These are phyloP conservation scores for Cuniculus paca DNA, from an alignment of 2,797 vertebrate species.

Conservation along the genomic window DNA sequence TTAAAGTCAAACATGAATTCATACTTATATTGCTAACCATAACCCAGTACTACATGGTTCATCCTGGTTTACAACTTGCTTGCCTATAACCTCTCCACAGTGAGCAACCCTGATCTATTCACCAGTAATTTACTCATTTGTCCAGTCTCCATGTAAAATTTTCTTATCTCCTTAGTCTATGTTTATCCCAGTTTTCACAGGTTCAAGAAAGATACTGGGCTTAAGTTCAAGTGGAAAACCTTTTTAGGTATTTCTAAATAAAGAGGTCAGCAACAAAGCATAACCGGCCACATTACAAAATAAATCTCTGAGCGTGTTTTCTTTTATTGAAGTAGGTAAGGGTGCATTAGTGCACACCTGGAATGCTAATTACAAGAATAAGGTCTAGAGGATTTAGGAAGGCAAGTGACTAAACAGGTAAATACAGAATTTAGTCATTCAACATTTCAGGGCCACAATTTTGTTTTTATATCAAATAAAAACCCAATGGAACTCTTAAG, in stretches of 20 bases:
- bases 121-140: neutral
- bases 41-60: neutral
- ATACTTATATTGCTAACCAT: neutral
- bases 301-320: slow-evolving; percentile 64
- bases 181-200: neutral
- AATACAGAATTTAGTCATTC: slow-evolving; percentile 52
- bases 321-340: slow-evolving; percentile 38
- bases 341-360: slow-evolving; percentile 30
- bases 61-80: neutral
- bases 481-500: slow-evolving; percentile 36
- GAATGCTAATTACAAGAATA: slow-evolving; percentile 54
- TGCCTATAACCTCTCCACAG: neutral
- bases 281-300: slow-evolving; percentile 49
- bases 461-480: slow-evolving; percentile 59
- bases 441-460: slow-evolving; percentile 46
- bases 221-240: neutral
- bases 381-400: slow-evolving; percentile 44
- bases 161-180: neutral
- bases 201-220: neutral
- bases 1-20: neutral
- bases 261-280: slow-evolving; percentile 24
- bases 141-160: neutral
- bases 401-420: slow-evolving; percentile 34
- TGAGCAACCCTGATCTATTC: neutral
- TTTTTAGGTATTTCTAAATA: slow-evolving; percentile 56